phyloP scores from a whole-genome alignment of 2,888 invertebrate species.

The Exocentrus adspersus region DNA sequence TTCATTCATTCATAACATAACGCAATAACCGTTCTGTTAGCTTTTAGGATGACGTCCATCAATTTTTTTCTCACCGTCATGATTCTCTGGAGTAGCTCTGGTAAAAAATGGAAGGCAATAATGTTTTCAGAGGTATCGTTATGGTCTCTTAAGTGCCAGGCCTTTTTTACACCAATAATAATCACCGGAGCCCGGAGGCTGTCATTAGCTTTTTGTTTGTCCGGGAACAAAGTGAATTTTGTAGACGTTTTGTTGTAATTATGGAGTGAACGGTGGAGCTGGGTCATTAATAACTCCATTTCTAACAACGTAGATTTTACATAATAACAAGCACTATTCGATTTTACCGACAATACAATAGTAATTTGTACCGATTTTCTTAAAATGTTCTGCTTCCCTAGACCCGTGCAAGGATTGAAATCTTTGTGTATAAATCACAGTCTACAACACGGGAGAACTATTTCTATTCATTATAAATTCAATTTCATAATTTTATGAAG shows the following conservation, averaged over 20 bases:
- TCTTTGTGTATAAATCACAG: too few relatives aligned
- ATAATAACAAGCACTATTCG: too few relatives aligned
- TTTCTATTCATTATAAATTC: too few relatives aligned
- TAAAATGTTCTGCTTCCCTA: too few relatives aligned
- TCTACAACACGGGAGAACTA: too few relatives aligned
- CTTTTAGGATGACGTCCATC: neutral
- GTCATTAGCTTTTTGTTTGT: neutral
- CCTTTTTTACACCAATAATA: neutral
- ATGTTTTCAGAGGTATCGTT: neutral
- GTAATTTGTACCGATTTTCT: too few relatives aligned
- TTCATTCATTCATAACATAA: too few relatives aligned
- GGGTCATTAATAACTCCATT: too few relatives aligned
- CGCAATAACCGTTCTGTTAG: conserved; percentile 1
- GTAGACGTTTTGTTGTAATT: neutral
- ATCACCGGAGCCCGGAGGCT: neutral
- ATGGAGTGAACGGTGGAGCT: neutral
- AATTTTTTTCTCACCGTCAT: neutral
- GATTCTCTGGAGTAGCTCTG: neutral
- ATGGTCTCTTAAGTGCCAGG: neutral
- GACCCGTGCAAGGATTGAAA: too few relatives aligned
- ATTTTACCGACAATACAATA: too few relatives aligned
- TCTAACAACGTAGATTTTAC: too few relatives aligned
- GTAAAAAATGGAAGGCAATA: neutral
- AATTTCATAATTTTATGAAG: too few relatives aligned
- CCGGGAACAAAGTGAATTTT: neutral